Percentiles rank a stretch among this genome's conserved stretches.
phyloP scores from a whole-genome alignment of 2,888 invertebrate species.

The Pedicia rivosa region DNA sequence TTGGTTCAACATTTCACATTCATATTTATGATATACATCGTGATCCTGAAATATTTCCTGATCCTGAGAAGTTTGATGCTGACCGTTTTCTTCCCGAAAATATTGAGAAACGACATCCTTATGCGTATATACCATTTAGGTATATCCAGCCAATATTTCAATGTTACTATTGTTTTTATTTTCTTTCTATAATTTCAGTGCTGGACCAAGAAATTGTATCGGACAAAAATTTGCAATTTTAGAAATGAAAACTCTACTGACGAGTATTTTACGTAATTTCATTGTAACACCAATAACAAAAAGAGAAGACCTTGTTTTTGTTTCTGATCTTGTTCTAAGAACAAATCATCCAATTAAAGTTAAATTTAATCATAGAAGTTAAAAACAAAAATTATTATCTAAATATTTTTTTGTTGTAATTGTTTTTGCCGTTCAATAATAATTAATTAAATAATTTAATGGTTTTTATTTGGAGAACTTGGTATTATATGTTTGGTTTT shows the following conservation, averaged over 20 bases:
- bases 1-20: conserved; percentile 33
- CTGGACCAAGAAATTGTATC: conserved; percentile 51
- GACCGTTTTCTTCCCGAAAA: conserved; percentile 38
- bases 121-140: conserved; percentile 48
- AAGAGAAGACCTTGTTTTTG: conserved; percentile 29
- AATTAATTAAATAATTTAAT: too few species aligned
- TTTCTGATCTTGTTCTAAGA: conserved; percentile 34
- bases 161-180: too few species aligned
- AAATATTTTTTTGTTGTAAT: too few species aligned
- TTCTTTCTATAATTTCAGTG: too few species aligned
- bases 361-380: conserved; percentile 3
- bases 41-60: conserved; percentile 41
- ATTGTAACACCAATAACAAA: conserved; percentile 33
- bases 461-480: too few species aligned
- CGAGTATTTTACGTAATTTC: conserved; percentile 38
- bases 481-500: too few species aligned
- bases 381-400: too few species aligned
- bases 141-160: conserved; percentile 52
- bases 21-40: conserved; percentile 48
- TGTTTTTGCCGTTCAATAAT: too few species aligned
- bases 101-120: conserved; percentile 38
- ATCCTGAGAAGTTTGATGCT: conserved; percentile 42
- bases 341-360: conserved; percentile 15
- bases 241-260: conserved; percentile 42
- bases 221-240: conserved; percentile 50